These are phyloP conservation scores for Blastomussa wellsi DNA, from an alignment of 92 coral and sea anemone species.

Conservation along the genomic window DNA sequence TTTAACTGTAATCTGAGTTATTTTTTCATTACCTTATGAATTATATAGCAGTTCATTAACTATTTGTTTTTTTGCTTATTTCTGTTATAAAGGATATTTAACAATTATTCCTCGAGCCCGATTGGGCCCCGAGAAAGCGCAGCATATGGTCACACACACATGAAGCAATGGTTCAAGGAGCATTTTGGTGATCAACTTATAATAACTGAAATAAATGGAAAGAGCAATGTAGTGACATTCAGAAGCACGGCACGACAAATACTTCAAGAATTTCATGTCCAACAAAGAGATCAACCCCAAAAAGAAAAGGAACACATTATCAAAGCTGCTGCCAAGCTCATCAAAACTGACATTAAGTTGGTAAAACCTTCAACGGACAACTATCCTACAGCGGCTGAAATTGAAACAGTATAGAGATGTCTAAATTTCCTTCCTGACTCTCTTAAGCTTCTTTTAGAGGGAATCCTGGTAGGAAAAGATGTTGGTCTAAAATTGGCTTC, in stretches of 20 bases:
- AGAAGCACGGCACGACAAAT: constrained; percentile 17
- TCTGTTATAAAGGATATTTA: too few species aligned
- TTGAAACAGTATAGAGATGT: constrained; percentile 18
- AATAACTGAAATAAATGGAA: too few species aligned
- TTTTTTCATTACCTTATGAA: too few species aligned
- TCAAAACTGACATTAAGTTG: constrained; percentile 28
- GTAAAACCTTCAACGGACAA: constrained; percentile 10
- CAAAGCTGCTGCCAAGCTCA: constrained; percentile 25
- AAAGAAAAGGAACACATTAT: constrained; percentile 16
- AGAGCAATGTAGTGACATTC: constrained; percentile 32
- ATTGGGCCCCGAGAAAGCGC: not conserved
- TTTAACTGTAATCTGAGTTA: too few species aligned
- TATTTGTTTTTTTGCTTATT: not conserved
- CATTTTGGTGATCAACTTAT: constrained; percentile 32
- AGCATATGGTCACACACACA: constrained; percentile 29
- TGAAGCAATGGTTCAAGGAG: constrained; percentile 37
- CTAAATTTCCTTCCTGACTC: constrained; percentile 9
- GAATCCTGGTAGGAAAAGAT: constrained; percentile 18
- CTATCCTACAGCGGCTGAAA: constrained; percentile 1
- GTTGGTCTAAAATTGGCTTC: constrained; percentile 14
- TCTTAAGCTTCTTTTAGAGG: constrained; percentile 27
- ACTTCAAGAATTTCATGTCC: constrained; percentile 34
- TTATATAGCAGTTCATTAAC: not conserved
- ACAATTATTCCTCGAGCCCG: too few species aligned
- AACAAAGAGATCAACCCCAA: constrained; percentile 15